phyloP scores from a whole-genome alignment of 1,140 invertebrate species.

The Danaus plexippus region DNA sequence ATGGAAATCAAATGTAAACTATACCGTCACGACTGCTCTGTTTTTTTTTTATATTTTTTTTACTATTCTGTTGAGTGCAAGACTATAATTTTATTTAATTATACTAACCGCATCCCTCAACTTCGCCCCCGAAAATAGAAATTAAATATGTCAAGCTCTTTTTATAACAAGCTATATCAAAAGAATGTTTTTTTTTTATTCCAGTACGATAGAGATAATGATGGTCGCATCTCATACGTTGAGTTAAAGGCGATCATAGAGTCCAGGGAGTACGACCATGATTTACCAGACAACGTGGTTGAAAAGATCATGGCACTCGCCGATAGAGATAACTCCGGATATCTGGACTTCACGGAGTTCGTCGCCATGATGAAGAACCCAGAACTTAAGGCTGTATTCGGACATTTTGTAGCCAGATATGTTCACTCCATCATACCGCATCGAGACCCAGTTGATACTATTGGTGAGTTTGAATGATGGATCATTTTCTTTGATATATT shows the following conservation, averaged over 20 bases:
- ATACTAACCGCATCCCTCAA: too few species aligned
- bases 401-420: constrained; percentile 72
- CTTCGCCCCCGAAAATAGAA: too few species aligned
- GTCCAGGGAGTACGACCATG: constrained; percentile 75
- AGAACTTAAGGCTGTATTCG: constrained; percentile 74
- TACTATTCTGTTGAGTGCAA: too few species aligned
- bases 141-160: too few species aligned
- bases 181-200: constrained; percentile 36
- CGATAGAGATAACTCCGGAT: constrained; percentile 81
- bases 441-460: constrained; percentile 58
- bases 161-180: not conserved
- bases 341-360: constrained; percentile 85
- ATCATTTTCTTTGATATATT: too few species aligned
- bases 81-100: too few species aligned
- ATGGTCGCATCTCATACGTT: constrained; percentile 80
- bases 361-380: constrained; percentile 81
- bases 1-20: too few species aligned
- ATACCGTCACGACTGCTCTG: too few species aligned
- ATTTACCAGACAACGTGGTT: constrained; percentile 81
- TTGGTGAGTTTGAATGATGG: constrained; percentile 32
- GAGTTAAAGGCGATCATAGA: constrained; percentile 80
- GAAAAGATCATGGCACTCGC: constrained; percentile 79
- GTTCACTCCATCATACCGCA: constrained; percentile 71
- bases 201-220: constrained; percentile 82
- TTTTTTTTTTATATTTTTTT: too few species aligned